Conservation (phyloP, 2,888 invertebrate species). For the Mythimna vitellina region DNA sequence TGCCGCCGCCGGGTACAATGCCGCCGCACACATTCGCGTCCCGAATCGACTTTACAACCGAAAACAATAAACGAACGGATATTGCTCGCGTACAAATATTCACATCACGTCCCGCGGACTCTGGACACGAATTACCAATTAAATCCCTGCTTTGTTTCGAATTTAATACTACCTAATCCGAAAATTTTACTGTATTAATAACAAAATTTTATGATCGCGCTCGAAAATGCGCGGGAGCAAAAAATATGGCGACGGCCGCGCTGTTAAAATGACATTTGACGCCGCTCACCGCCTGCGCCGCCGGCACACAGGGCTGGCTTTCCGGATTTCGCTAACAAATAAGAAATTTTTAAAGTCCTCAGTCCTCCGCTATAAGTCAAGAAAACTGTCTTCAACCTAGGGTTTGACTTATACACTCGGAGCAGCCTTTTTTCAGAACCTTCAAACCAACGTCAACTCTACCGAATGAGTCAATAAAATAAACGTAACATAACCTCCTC, state of each 20-base stretch:
- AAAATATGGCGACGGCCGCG: conserved; percentile 77
- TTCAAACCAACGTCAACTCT: not conserved
- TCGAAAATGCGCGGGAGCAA: conserved; percentile 82
- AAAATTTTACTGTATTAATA: conserved; percentile 89
- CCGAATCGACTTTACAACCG: conserved; percentile 70
- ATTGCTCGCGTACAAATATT: conserved; percentile 67
- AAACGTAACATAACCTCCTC: not conserved
- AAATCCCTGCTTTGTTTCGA: conserved; percentile 89
- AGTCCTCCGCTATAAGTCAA: not conserved
- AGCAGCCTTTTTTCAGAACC: not conserved
- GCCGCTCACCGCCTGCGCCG: conserved; percentile 52
- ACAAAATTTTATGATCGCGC: conserved; percentile 85
- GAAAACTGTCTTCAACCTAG: not conserved
- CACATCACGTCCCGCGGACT: conserved; percentile 44
- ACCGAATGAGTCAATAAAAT: not conserved
- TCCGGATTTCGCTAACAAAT: not conserved
- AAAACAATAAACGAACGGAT: conserved; percentile 75
- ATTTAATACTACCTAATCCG: conserved; percentile 88
- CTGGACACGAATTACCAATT: conserved; percentile 83
- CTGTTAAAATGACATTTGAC: conserved; percentile 85
- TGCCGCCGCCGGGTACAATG: conserved; percentile 38
- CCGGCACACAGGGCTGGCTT: conserved; percentile 38
- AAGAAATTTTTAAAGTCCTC: not conserved
- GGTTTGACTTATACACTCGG: not conserved
- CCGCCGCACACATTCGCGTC: conserved; percentile 57